A percentile compares a stretch with the other conserved stretches of the same genome.
Conservation (phyloP, 2,797 vertebrate species). For the Eidolon dupreanum region DNA sequence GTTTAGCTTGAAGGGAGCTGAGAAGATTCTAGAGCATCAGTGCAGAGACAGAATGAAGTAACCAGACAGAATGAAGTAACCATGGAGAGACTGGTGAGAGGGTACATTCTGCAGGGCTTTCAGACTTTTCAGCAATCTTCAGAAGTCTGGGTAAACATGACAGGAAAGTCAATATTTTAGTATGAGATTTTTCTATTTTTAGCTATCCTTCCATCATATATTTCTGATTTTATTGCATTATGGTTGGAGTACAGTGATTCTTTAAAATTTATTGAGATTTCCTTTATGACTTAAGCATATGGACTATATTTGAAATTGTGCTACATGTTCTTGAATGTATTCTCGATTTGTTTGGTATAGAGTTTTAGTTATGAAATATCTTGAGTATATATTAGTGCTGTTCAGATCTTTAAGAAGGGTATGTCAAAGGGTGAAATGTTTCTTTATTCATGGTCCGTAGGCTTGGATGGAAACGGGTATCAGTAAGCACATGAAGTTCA, state of each 20-base stretch:
- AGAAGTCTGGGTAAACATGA: not conserved
- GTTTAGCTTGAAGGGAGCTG: not conserved
- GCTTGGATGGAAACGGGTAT: not conserved
- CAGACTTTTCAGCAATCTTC: not conserved
- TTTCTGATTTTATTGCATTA: constrained; percentile 33
- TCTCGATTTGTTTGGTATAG: not conserved
- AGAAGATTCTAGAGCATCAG: not conserved
- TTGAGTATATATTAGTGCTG: not conserved
- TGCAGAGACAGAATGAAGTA: not conserved
- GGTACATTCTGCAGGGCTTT: not conserved
- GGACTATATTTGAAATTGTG: constrained; percentile 1
- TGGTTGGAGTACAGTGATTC: not conserved
- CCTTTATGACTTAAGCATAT: not conserved
- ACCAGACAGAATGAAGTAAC: not conserved
- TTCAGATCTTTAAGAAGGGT: not conserved
- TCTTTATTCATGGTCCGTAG: not conserved
- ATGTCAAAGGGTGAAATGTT: not conserved
- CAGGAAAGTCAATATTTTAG: not conserved
- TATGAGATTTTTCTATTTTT: not conserved
- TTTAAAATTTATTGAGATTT: constrained; percentile 6
- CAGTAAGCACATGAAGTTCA: not conserved
- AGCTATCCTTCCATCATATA: constrained; percentile 17
- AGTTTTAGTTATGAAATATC: constrained; percentile 17
- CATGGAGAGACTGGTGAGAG: not conserved
- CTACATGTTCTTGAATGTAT: not conserved